Evolutionary conservation across 2,113 vertebrate species (phyloP), one percentile per base, ranked within the genome.

Genomic region (Pitta sordida): DNA sequence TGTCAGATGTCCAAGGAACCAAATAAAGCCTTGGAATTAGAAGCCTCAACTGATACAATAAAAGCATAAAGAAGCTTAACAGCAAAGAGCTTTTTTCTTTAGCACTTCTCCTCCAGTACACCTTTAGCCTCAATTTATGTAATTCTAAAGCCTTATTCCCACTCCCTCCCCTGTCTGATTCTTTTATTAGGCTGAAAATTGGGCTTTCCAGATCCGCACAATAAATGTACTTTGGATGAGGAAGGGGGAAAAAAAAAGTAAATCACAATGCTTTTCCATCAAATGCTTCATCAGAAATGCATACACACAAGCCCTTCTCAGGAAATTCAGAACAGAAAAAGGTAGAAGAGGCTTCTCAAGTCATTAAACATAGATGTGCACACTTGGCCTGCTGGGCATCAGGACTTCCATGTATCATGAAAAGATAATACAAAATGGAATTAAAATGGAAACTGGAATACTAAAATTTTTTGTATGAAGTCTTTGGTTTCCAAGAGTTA

Each of bases 291-390:
- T 94, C 65, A 86, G 93, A 96, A 94, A 96, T 96, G 62, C 89
- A 89, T 24, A 43, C 70, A 81, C 68, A 93, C 3, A 6, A 92
- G 76, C 62, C 84, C 36, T 94, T 83, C 63, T 84, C 3, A 1
- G 48, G 63, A 86, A 91, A 92, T 59, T 85, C 70, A 70, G 63
- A 93, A 53, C 7, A 88, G 51, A 86, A 65, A 34, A 52, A 69
- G 46, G 49, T 63, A 10, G 77, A 91, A 96, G 53, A 76, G 20
- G 36, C 37, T 94, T 87, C 88, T 88, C 84, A 90, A 75, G 81
- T 87, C 91, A 95, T 96, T 93, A 96, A 96, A 96, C 63, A 95
- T 94, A 94, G 29, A 94, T 94, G 76, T 43, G 63, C 27, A 55
- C 58, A 62, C 44, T 30, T 85, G 56, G 51, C 52, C 69, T 81